Percentiles rank a stretch among this genome's conserved stretches.
Conservation (phyloP, 2,797 vertebrate species). For the Percopsis omiscomaycus region DNA sequence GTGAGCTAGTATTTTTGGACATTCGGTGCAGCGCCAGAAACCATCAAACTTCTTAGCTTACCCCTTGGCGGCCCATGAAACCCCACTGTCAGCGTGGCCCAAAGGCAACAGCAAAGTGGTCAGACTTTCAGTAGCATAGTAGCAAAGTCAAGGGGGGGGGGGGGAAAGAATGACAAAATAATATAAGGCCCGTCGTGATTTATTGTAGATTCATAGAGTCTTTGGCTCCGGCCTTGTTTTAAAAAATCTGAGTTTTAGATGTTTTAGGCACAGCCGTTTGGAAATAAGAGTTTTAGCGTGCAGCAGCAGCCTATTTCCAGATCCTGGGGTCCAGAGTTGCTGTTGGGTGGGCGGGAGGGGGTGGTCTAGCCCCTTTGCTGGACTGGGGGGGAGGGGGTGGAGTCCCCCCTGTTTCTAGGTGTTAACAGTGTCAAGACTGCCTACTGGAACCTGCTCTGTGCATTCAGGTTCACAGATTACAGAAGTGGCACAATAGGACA, state of each 20-base stretch:
- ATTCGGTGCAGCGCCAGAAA: slow-evolving; percentile 55
- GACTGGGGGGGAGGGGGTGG: background rate
- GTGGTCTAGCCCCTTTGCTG: background rate
- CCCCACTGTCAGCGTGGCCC: slow-evolving; percentile 56
- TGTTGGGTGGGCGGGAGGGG: slow-evolving; percentile 2
- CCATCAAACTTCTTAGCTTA: slow-evolving; percentile 64
- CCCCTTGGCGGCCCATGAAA: slow-evolving; percentile 57
- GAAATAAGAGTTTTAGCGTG: slow-evolving; percentile 62
- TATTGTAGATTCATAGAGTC: slow-evolving; percentile 73
- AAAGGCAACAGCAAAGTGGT: slow-evolving; percentile 60
- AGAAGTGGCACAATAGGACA: too few species aligned
- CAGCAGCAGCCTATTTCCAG: slow-evolving; percentile 51
- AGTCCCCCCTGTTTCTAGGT: too few species aligned
- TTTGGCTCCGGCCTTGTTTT: slow-evolving; percentile 75
- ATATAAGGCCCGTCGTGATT: slow-evolving; percentile 63
- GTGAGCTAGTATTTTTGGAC: slow-evolving; percentile 66
- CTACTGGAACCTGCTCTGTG: too few species aligned
- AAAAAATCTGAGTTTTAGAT: slow-evolving; percentile 73
- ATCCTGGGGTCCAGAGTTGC: slow-evolving; percentile 43
- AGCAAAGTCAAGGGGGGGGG: slow-evolving; percentile 17
- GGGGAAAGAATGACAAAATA: slow-evolving; percentile 18
- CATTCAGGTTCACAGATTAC: too few species aligned
- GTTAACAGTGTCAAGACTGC: too few species aligned
- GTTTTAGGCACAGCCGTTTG: slow-evolving; percentile 77
- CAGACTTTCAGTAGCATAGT: slow-evolving; percentile 67